These are phyloP conservation scores for Chaetoderma sp. DNA, from an alignment of 2,888 invertebrate species.

Conservation along the genomic window DNA sequence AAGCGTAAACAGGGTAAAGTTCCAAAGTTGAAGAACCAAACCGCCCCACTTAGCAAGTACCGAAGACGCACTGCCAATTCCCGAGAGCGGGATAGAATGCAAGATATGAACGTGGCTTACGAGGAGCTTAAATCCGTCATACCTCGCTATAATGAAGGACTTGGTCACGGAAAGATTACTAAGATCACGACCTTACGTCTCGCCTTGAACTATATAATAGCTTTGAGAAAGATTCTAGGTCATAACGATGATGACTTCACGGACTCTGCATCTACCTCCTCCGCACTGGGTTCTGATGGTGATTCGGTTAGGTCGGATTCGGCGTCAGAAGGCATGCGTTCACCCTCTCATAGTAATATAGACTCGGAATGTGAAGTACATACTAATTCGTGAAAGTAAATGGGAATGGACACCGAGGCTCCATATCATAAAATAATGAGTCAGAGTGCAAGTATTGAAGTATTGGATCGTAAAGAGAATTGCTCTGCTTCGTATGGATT, in stretches of 20 bases:
- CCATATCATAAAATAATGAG: too few species aligned
- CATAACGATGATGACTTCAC: conserved; percentile 29
- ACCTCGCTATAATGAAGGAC: conserved; percentile 71
- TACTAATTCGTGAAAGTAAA: not conserved
- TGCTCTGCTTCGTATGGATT: too few species aligned
- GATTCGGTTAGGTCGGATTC: not conserved
- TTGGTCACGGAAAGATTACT: conserved; percentile 78
- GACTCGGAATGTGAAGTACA: conserved; percentile 1
- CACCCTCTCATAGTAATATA: not conserved
- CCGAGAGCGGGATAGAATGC: conserved; percentile 86
- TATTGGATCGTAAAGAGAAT: too few species aligned
- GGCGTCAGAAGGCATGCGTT: not conserved
- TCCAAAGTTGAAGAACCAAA: conserved; percentile 72
- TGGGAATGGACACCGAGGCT: too few species aligned
- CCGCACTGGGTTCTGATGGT: not conserved
- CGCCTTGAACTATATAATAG: conserved; percentile 88
- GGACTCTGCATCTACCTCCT: not conserved
- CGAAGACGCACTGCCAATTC: conserved; percentile 91
- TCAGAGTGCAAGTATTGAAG: too few species aligned
- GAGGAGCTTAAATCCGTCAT: conserved; percentile 84
- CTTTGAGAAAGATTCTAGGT: conserved; percentile 71
- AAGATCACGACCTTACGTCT: conserved; percentile 89
- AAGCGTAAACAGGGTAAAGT: conserved; percentile 59
- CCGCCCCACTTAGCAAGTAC: conserved; percentile 84
- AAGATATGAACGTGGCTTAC: conserved; percentile 90